Conservation (phyloP, 1,140 invertebrate genomes). For the Drosophila cardini region DNA sequence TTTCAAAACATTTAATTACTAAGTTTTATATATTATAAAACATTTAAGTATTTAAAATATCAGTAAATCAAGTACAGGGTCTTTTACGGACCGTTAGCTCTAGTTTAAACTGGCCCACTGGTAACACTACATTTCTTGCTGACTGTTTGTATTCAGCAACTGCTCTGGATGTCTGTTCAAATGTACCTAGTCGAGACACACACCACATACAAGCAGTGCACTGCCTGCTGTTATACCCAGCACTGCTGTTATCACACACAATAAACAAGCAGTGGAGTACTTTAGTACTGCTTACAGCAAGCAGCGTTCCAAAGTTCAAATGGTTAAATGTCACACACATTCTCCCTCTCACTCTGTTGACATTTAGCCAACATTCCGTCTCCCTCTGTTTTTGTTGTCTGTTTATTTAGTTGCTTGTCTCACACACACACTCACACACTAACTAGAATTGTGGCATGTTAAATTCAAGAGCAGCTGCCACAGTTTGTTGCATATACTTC, state of each 20-base stretch:
- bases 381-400: background rate
- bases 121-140: no score
- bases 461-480: slow-evolving; percentile 13
- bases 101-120: no score
- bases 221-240: background rate
- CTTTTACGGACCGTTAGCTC: no score
- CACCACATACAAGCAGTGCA: background rate
- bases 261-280: background rate
- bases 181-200: background rate
- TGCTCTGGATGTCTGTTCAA: background rate
- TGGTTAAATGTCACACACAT: background rate
- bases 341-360: background rate
- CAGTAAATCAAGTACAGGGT: no score
- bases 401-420: background rate
- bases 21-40: no score
- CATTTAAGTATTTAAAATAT: no score
- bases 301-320: background rate
- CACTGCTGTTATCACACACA: background rate
- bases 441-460: background rate
- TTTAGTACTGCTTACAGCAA: background rate
- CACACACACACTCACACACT: background rate
- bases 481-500: slow-evolving; percentile 28
- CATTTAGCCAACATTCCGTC: background rate
- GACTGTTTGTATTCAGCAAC: background rate
- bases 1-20: no score